Percentiles rank a stretch among this genome's conserved stretches.
phyloP scores from a whole-genome alignment of 2,113 vertebrate genomes.

The Eurypyga helias region DNA sequence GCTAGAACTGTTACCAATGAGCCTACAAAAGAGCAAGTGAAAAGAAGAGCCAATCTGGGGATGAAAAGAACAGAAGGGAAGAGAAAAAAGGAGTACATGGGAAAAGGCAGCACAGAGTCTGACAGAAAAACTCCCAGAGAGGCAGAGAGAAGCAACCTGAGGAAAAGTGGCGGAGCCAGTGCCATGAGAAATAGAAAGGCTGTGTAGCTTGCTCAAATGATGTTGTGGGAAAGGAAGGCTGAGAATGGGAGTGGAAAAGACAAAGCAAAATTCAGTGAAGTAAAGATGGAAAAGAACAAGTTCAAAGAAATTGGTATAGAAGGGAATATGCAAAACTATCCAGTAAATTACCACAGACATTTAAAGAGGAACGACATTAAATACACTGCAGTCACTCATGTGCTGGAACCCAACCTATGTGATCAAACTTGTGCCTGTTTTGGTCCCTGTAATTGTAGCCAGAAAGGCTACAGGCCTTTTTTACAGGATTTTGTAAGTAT shows the following conservation, averaged over 20 bases:
- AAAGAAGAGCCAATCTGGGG: not conserved
- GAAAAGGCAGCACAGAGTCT: not conserved
- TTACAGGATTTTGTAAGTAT: not conserved
- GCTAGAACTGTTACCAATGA: not conserved
- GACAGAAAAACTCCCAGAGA: not conserved
- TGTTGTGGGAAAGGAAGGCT: not conserved
- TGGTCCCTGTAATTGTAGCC: not conserved
- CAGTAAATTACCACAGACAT: accelerated
- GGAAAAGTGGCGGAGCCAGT: not conserved
- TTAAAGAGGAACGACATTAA: not conserved
- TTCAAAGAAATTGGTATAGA: not conserved
- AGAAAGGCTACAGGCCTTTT: not conserved
- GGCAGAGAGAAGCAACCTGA: not conserved
- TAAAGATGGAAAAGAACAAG: not conserved
- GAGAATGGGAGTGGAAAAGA: not conserved
- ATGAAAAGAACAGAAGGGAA: conserved; percentile 12
- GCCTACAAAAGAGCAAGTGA: not conserved
- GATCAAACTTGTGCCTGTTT: not conserved
- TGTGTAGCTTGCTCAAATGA: not conserved
- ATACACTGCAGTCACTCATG: not conserved
- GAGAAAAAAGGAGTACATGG: not conserved
- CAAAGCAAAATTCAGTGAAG: not conserved
- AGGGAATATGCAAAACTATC: not conserved
- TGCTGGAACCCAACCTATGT: not conserved
- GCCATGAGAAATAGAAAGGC: not conserved